Evolutionary conservation across 1,140 invertebrate species (phyloP), one percentile per base, ranked within the genome.

Genomic region (Drosophila nebulosa): DNA sequence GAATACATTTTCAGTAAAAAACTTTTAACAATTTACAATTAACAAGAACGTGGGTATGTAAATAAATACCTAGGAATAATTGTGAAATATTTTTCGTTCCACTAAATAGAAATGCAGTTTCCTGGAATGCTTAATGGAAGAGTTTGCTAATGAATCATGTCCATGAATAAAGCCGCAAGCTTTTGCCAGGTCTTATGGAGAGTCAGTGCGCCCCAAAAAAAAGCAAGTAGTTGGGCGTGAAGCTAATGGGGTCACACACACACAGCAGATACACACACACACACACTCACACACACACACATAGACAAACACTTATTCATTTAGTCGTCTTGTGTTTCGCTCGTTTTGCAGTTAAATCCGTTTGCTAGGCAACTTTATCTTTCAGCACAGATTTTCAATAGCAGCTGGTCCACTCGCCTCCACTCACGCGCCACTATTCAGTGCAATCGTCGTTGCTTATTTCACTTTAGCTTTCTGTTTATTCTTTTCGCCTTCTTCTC

Each of bases 361-460:
- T 86, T 88, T 68, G 64, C 67, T 52, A 55, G 67, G 63, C 75
- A 81, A 86, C 83, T 86, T 86, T 86, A 86, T 86, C 83, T 83
- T 56, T 58, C 68, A 58, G 83, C 78, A 68, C 83, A 83, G 83
- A 86, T 86, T 86, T 80, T 70, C 83, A 89, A 78, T 76, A 70
- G 83, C 81, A 74, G 55, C 80, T 67, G 59, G 42, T 57, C 16
- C 56, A 30, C 50, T 26, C 50, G 39, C 76, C 30, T 6, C 27
- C 42, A 39, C 56, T 64, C 53, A 61, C 60, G 74, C 69, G 68
- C 62, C 77, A 71, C 39, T 16, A 42, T 18, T 21, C 42, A 74
- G 69, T 61, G 61, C 55, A 69, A 71, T 67, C 81, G 69, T 68
- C 81, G 69, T 69, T 78, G 81, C 69, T 86, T 86, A 88, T 88